Base-by-base conservation (phyloP, 92 coral and sea anemone species). In the Muricea muricata region DNA sequence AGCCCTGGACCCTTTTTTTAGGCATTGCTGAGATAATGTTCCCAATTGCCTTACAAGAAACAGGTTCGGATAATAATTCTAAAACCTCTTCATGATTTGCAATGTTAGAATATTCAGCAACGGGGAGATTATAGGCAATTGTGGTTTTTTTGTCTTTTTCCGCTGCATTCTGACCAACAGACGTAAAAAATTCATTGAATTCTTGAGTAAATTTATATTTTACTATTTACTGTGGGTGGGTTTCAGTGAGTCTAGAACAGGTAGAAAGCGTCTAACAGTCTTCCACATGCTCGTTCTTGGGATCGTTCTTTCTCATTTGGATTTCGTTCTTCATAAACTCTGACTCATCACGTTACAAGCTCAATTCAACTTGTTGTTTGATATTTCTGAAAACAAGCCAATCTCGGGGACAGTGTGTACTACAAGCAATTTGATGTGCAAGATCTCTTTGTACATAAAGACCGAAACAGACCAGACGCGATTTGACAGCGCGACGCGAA, bases 351-450 rank as follows among this genome's bases (percentile, higher is more conserved):
- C 42, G 34, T 75, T 37, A n/a, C 15, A 75, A 61, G 61, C 31
- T 20, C 29, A 37, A 41, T 75, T 75, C 40, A 42, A 42, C 80
- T 75, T 75, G 80, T 21, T 61, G 80, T 75, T 75, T 41, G 14
- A 47, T 42, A 23, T 73, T 34, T 37, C 35, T 73, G 26, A 73
- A 73, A 15, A 31, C 42, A 28, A 25, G 57, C 79, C 79, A 73
- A 57, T 73, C 61, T 14, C 79, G 55, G 55, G 56, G 35, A 8
- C 42, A 37, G 79, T 73, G 79, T 41, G 80, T 75, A 26, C 20
- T 75, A 28, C 80, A 18, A 46, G 80, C 80, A 35, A 75, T 75
- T 32, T 37, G 80, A 34, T 63, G 42, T 4, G 42, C 42, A 37
- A 37, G 42, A 9, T 37, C 42, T 37, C 42, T 37, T 37, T 37